These are phyloP conservation scores for Ceratina calcarata DNA, from an alignment of 1,140 invertebrate species.

Conservation along the genomic window DNA sequence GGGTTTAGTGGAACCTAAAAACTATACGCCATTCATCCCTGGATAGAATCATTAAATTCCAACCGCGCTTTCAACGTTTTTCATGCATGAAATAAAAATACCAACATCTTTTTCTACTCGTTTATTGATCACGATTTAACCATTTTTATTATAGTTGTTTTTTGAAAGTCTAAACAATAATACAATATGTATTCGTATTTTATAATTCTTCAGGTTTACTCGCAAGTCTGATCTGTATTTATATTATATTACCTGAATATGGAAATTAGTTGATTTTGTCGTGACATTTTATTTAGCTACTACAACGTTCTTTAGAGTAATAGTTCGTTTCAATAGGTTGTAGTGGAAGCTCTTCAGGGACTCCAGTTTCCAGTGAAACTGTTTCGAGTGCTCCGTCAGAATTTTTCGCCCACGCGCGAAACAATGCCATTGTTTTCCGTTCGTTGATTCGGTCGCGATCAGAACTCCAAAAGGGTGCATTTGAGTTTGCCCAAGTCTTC, in stretches of 20 bases:
- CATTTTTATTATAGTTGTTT: too few species aligned
- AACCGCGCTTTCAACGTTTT: slow-evolving; percentile 9
- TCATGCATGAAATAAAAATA: background rate
- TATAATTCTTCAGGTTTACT: too few species aligned
- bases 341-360: background rate
- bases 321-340: too few species aligned
- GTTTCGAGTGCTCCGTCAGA: slow-evolving; percentile 18
- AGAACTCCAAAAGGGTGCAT: background rate
- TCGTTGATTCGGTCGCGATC: slow-evolving; percentile 3
- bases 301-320: too few species aligned
- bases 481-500: slow-evolving; percentile 16
- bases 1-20: slow-evolving; percentile 32
- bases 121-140: too few species aligned
- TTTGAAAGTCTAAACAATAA: too few species aligned
- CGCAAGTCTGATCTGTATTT: too few species aligned
- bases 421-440: slow-evolving; percentile 3
- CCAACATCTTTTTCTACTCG: background rate
- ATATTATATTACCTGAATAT: too few species aligned
- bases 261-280: too few species aligned
- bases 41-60: slow-evolving; percentile 45
- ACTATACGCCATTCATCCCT: background rate
- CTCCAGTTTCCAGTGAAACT: slow-evolving; percentile 9
- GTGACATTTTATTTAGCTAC: too few species aligned
- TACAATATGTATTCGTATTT: too few species aligned
- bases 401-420: slow-evolving; percentile 21